Evolutionary conservation across 2,888 invertebrate genomes (phyloP).

Genomic region (Leptodirus hochenwartii): DNA sequence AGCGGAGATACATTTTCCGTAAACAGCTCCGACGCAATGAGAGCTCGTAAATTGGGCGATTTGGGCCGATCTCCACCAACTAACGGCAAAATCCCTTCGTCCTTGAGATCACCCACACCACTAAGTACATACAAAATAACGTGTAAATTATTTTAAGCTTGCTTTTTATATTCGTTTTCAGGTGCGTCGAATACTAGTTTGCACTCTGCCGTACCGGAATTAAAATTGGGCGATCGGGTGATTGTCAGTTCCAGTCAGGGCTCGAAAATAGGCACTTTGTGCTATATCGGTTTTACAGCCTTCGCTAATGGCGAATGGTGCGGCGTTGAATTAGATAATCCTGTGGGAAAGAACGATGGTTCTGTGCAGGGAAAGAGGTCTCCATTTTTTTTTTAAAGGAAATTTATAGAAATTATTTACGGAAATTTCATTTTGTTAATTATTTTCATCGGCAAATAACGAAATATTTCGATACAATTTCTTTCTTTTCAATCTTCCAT

Average conservation of each 20-base stretch:
- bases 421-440: too few species aligned
- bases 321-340: slow-evolving; percentile 87
- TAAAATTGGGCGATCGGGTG: slow-evolving; percentile 78
- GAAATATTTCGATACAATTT: slow-evolving; percentile 1
- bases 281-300: slow-evolving; percentile 73
- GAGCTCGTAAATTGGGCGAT: too few species aligned
- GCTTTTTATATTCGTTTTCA: too few species aligned
- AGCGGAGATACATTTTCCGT: slow-evolving; percentile 10
- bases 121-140: too few species aligned
- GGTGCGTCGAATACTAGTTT: slow-evolving; percentile 33
- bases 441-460: too few species aligned
- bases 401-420: too few species aligned
- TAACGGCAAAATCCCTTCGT: too few species aligned
- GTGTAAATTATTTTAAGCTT: too few species aligned
- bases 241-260: slow-evolving; percentile 76
- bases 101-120: too few species aligned
- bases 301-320: slow-evolving; percentile 92
- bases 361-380: slow-evolving; percentile 83
- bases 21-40: too few species aligned
- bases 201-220: slow-evolving; percentile 34
- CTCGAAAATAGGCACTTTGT: slow-evolving; percentile 72
- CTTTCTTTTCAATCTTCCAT: neutral
- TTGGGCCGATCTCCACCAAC: slow-evolving; percentile 24
- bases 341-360: slow-evolving; percentile 91
- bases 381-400: too few species aligned